phyloP scores from a whole-genome alignment of 2,888 invertebrate genomes.

The Euproctis similis region DNA sequence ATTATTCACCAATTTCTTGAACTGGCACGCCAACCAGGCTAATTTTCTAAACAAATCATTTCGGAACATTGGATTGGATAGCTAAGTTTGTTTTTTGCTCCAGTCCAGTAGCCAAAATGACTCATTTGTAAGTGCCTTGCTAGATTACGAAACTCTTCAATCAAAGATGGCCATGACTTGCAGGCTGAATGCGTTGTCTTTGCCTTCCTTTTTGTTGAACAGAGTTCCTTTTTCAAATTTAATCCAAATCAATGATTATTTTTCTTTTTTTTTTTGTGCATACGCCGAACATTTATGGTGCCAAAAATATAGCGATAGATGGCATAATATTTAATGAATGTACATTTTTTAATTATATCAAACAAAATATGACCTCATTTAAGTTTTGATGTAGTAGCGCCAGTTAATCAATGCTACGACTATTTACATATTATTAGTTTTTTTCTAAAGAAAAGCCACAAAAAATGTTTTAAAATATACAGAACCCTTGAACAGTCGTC shows the following conservation, averaged over 20 bases:
- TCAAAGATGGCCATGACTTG: conserved; percentile 28
- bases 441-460: too few relatives aligned
- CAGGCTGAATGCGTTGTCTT: conserved; percentile 20
- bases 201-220: conserved; percentile 21
- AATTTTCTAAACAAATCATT: conserved; percentile 6
- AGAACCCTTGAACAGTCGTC: conserved; percentile 7
- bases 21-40: neutral
- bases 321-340: too few relatives aligned
- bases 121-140: conserved; percentile 10
- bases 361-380: too few relatives aligned
- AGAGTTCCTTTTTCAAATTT: too few relatives aligned
- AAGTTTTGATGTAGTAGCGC: too few relatives aligned
- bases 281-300: too few relatives aligned
- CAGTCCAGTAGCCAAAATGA: conserved; percentile 20
- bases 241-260: too few relatives aligned
- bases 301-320: too few relatives aligned
- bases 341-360: too few relatives aligned
- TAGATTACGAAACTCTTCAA: conserved; percentile 20
- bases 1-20: neutral
- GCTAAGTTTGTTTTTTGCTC: conserved; percentile 6
- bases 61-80: conserved; percentile 2
- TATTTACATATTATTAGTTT: too few relatives aligned
- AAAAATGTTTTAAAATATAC: conserved; percentile 5
- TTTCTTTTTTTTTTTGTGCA: too few relatives aligned
- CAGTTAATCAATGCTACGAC: too few relatives aligned